These are phyloP conservation scores for Megaustenia siamemsis DNA, from an alignment of 2,888 invertebrate species.

Conservation along the genomic window DNA sequence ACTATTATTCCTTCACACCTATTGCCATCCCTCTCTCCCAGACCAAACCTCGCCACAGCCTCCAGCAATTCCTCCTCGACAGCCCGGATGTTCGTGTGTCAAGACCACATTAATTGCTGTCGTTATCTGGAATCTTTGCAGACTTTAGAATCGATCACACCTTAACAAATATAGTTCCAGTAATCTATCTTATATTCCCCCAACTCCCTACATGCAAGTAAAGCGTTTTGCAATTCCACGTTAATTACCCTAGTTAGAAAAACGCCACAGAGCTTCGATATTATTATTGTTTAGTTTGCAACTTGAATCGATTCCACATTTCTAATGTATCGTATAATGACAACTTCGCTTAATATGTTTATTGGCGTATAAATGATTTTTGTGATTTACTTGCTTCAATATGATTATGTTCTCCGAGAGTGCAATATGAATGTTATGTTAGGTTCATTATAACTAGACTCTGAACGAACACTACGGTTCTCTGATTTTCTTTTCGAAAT, in stretches of 20 bases:
- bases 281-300: conserved; percentile 13
- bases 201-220: not conserved
- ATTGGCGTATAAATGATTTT: too few species aligned
- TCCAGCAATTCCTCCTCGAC: not conserved
- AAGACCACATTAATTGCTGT: not conserved
- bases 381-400: too few species aligned
- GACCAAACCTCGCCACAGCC: not conserved
- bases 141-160: conserved; percentile 13
- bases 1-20: not conserved
- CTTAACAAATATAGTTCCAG: not conserved
- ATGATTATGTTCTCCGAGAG: too few species aligned
- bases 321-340: not conserved
- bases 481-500: too few species aligned
- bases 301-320: not conserved
- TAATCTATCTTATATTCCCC: not conserved
- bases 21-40: not conserved
- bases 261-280: not conserved
- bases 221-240: not conserved
- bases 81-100: not conserved
- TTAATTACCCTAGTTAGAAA: not conserved
- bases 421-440: too few species aligned
- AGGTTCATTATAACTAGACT: too few species aligned
- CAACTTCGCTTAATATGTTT: not conserved
- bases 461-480: too few species aligned
- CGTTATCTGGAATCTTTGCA: conserved; percentile 3